Evolutionary conservation across 2,888 invertebrate genomes (phyloP), one percentile per base, ranked within the genome.

Genomic region (Sinodicranocentrus sp.): DNA sequence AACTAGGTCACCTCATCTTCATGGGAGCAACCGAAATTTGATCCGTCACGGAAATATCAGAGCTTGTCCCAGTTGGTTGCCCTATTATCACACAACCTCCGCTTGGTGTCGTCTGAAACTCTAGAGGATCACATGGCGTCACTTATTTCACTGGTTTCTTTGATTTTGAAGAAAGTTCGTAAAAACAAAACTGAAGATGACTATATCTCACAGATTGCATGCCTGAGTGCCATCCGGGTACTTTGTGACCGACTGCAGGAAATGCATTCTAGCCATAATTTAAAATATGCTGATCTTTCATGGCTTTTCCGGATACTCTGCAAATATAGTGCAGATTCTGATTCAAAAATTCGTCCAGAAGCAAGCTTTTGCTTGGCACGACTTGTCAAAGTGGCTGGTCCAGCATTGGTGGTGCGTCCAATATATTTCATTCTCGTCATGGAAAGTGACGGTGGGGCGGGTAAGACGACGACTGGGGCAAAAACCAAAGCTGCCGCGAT

Each of bases 401-500:
- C 88, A 2, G 79, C 82, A 17, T 71, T 87, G 19, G 86, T 88
- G 0, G 82, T 85, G 21, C 71, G 83, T 26, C 86, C 87, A n/a
- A 84, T 88, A 44, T 86, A 84, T 57, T 82, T 76, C 57, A 87
- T 88, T 44, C 70, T 88, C 3, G 82, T 86, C 26, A 85, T 84
- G 72, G 84, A 84, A 33, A 79, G 79, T 57, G 84, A 84, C 19
- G 52, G 70, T 6, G 59, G 28, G 28, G 71, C 70, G 13, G 75
- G 70, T 13, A 79, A 78, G 65, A 67, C 82, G 8, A 78, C 85
- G 0, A 84, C 86, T 21, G 87, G 87, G n/a, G 83, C 87, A 0
- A 85, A 86, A 52, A 86, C 85, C 6, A 87, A 86, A 67, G 86
- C 86, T n/a, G 86, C 87, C 13, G 93, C 94, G 0, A 90, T 96